phyloP scores from a whole-genome alignment of 2,888 invertebrate species.

The Vandiemenella viatica region DNA sequence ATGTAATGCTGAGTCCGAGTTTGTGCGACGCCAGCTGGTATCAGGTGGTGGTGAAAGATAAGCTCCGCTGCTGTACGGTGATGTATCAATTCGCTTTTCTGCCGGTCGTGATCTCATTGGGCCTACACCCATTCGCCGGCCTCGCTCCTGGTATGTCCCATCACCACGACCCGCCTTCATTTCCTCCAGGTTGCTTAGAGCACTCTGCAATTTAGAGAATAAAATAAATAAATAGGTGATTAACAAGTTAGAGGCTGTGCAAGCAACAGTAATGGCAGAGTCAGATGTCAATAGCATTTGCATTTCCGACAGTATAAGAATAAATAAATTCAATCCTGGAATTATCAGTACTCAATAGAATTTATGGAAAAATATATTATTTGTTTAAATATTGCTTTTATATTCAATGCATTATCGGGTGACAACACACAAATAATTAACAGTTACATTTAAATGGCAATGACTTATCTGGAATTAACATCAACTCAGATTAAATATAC shows the following conservation, averaged over 20 bases:
- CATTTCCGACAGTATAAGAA: too few relatives aligned
- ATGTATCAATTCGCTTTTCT: constrained; percentile 68
- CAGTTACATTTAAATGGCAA: too few relatives aligned
- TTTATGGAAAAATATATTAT: too few relatives aligned
- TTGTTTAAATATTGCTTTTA: too few relatives aligned
- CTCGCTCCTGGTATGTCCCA: constrained; percentile 21
- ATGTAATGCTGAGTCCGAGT: constrained; percentile 86
- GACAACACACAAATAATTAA: too few relatives aligned
- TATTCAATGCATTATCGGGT: too few relatives aligned
- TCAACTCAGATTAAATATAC: too few relatives aligned
- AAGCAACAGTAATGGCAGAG: too few relatives aligned
- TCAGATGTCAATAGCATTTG: too few relatives aligned
- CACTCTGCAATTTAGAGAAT: constrained; percentile 30
- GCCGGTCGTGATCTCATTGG: constrained; percentile 63
- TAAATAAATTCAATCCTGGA: too few relatives aligned
- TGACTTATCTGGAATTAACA: too few relatives aligned
- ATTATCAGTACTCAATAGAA: too few relatives aligned
- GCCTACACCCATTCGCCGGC: constrained; percentile 49
- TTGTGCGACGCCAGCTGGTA: constrained; percentile 82
- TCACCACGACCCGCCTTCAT: constrained; percentile 29
- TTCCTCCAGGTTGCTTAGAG: constrained; percentile 39
- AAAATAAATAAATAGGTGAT: not conserved
- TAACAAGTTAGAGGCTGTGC: not conserved
- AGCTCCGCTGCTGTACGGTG: constrained; percentile 50
- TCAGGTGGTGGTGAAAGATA: constrained; percentile 56